Evolutionary conservation across 2,888 invertebrate species (phyloP).

Genomic region (Melanostoma scalare): DNA sequence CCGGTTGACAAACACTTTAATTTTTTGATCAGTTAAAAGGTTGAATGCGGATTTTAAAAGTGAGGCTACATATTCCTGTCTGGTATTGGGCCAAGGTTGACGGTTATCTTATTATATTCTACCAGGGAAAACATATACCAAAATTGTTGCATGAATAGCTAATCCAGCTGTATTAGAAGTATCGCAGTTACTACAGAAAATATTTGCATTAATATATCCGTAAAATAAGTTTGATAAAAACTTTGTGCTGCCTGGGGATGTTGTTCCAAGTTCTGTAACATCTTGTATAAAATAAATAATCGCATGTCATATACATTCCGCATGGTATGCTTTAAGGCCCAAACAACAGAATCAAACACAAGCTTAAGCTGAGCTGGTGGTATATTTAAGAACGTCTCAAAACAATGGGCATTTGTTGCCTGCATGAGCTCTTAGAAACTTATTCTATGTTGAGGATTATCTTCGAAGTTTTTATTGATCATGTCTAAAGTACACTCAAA

Average conservation of each 20-base stretch:
- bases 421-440: conserved; percentile 97
- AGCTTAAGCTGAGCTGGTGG: conserved; percentile 98
- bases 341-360: conserved; percentile 98
- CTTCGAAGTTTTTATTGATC: conserved; percentile 99
- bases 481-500: conserved; percentile 99
- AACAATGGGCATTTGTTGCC: conserved; percentile 96
- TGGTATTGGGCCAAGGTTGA: conserved; percentile 90
- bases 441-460: conserved; percentile 98
- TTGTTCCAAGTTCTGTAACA: conserved; percentile 95
- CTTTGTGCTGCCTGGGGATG: conserved; percentile 96
- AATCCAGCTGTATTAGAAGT: conserved; percentile 98
- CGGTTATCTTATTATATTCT: conserved; percentile 94
- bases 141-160: conserved; percentile 97
- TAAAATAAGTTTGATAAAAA: conserved; percentile 98
- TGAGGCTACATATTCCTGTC: conserved; percentile 95
- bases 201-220: conserved; percentile 98
- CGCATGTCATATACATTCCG: conserved; percentile 99
- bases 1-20: conserved; percentile 99
- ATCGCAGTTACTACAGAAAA: conserved; percentile 99
- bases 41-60: conserved; percentile 97
- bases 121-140: conserved; percentile 98
- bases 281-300: conserved; percentile 90
- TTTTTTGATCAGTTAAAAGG: conserved; percentile 98
- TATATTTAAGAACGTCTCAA: conserved; percentile 97
- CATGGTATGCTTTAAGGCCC: conserved; percentile 99